Base-by-base conservation (phyloP, 1,140 invertebrate species). In the Venustaconcha ellipsiformis region DNA sequence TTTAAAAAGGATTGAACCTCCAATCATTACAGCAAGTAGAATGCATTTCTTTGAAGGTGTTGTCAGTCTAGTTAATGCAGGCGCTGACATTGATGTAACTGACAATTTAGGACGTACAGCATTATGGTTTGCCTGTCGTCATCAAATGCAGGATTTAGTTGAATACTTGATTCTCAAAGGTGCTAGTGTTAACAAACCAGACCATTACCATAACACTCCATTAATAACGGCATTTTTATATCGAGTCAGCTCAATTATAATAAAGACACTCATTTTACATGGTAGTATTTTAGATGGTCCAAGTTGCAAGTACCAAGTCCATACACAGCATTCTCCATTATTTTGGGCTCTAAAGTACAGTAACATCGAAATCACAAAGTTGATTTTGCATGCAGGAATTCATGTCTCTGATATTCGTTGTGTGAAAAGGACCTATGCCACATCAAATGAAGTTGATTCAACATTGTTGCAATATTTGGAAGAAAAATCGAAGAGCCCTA, bases 91-190 rank as follows among this genome's bases (percentile, higher is more conserved):
- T 76, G 86, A 88, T 80, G 81, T 80, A 26, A 76, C 75, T 30
- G 87, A 88, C 71, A 84, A 83, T 72, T 82, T 83, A 69, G 82
- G 83, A n/a, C 87, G 87, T 68, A 87, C 87, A 68, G 85, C 87
- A 26, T 74, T 88, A 55, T 87, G 87, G 85, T 82, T 87, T 23
- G 87, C 87, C 48, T 82, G 84, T 18, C 70, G 85, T 67, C 86
- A 87, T 68, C 84, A 86, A 72, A 86, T 86, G 83, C 84, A 83
- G 18, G 85, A 86, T 69, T 65, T 87, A 13, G 86, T 87, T 57
- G 83, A 87, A 56, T 84, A 86, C 68, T 74, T 88, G 18, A 87
- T 88, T 69, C 74, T 72, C 23, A 85, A 86, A 78, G 85, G 87
- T 82, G 87, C 87, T 78, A 86, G 83, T 83, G 85, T 88, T 13